These are phyloP conservation scores for Cryptophagus acutangulus DNA, from an alignment of 2,888 invertebrate species.

Conservation along the genomic window DNA sequence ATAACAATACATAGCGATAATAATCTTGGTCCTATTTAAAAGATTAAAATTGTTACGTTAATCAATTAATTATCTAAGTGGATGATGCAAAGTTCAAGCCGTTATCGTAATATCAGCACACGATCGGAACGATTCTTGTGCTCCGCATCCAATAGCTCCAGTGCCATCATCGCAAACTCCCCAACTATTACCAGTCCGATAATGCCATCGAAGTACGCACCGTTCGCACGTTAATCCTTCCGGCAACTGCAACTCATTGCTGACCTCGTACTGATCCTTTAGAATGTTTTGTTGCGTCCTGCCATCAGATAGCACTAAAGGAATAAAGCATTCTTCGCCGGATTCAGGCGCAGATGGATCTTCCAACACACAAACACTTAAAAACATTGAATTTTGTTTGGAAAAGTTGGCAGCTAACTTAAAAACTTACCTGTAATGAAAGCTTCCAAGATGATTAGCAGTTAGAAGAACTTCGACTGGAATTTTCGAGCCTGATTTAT, in stretches of 20 bases:
- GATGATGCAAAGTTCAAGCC: too few relatives aligned
- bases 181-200: slow-evolving; percentile 41
- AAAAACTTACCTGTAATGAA: slow-evolving; percentile 35
- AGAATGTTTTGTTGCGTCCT: slow-evolving; percentile 32
- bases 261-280: slow-evolving; percentile 22
- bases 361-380: slow-evolving; percentile 39
- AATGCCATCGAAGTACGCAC: slow-evolving; percentile 50
- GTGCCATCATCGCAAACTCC: slow-evolving; percentile 37
- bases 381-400: too few relatives aligned
- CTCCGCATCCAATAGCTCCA: slow-evolving; percentile 38
- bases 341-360: slow-evolving; percentile 38
- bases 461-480: slow-evolving; percentile 36
- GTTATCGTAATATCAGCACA: slow-evolving; percentile 40
- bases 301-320: slow-evolving; percentile 35
- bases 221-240: slow-evolving; percentile 42
- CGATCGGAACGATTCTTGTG: slow-evolving; percentile 41
- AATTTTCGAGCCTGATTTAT: slow-evolving; percentile 33
- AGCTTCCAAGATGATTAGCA: slow-evolving; percentile 43
- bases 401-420: neutral
- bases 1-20: too few relatives aligned
- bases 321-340: slow-evolving; percentile 44
- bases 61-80: neutral
- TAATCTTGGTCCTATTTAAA: too few relatives aligned
- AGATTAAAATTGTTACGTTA: too few relatives aligned
- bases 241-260: slow-evolving; percentile 40